Evolutionary conservation across 2,113 vertebrate species (phyloP), one percentile per base, ranked within the genome.

Genomic region (Tiliqua scincoides): DNA sequence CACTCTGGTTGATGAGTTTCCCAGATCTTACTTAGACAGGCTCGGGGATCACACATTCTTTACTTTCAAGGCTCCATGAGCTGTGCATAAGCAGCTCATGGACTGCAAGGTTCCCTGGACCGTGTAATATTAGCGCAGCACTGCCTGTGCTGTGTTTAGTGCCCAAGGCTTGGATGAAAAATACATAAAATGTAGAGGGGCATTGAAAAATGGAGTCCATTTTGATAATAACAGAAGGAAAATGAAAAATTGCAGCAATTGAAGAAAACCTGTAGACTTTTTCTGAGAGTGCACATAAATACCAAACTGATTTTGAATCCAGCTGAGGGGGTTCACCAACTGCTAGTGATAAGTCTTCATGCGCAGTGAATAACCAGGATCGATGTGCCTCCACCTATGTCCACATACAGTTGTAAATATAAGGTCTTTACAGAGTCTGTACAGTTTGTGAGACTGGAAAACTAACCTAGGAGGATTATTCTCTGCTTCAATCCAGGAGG

Each of bases 401-500:
- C 25, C 4, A 25, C 12, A 4, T 62, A 27, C 57, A 79, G 57
- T 59, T n/a, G 52, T 54, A 14, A 14, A 6, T 75, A 11, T 5
- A 37, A 77, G 43, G 62, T 40, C 52, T 71, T 48, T 1, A 63
- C 54, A 25, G 57, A 73, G 37, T 14, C 37, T 72, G 37, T 48
- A 76, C 67, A 75, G 43, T 79, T 57, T 65, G 10, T 62, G 17
- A 73, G 43, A 30, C 23, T 79, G 43, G 61, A 75, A 48, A 72
- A 71, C 10, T 72, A 71, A 15, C 43, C 35, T 25, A 37, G 25
- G 12, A 73, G 30, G 4, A 10, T 1, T 21, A 1, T 43, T 27
- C 0, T 0, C 0, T 27, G 73, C 27, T 79, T 87, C 11, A 43
- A 23, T 40, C 6, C 32, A 79, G 74, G 37, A 18, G 0, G 40